A percentile compares a stretch with the other conserved stretches of the same genome.
Evolutionary conservation across 2,888 invertebrate species (phyloP).

Genomic region (Catocala nupta): DNA sequence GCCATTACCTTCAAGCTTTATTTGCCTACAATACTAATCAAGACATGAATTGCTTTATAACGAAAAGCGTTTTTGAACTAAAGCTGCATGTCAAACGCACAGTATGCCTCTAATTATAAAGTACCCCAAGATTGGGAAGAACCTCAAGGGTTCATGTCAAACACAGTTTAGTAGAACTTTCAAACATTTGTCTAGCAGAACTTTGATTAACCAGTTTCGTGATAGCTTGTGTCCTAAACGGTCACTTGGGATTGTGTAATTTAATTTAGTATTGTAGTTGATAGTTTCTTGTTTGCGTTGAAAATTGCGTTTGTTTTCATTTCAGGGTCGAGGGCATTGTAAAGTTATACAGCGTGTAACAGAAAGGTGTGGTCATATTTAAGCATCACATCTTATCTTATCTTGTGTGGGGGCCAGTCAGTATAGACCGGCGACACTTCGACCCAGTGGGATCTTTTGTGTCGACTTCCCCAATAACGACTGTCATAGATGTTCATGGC

Average conservation of each 20-base stretch:
- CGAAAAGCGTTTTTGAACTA: constrained; percentile 9
- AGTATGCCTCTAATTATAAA: constrained; percentile 39
- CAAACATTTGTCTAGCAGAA: constrained; percentile 44
- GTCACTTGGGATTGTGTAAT: constrained; percentile 38
- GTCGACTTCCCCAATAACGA: too few species aligned
- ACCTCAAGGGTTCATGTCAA: constrained; percentile 39
- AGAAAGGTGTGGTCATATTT: too few species aligned
- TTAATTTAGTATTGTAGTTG: constrained; percentile 22
- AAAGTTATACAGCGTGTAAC: too few species aligned
- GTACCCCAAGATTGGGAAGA: constrained; percentile 20
- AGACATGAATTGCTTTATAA: background rate
- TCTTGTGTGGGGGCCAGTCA: too few species aligned
- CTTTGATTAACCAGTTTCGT: constrained; percentile 41
- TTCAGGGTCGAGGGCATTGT: background rate
- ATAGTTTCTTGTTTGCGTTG: constrained; percentile 8
- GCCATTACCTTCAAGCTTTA: too few species aligned
- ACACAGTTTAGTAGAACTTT: constrained; percentile 40
- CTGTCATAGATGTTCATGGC: too few species aligned
- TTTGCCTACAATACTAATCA: too few species aligned
- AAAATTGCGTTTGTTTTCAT: background rate
- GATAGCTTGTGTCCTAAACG: constrained; percentile 32
- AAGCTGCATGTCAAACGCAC: constrained; percentile 39
- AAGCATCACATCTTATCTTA: too few species aligned
- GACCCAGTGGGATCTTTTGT: too few species aligned
- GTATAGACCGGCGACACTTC: too few species aligned